Base-by-base conservation (phyloP, 2,113 vertebrate genomes). In the Guaruba guarouba region DNA sequence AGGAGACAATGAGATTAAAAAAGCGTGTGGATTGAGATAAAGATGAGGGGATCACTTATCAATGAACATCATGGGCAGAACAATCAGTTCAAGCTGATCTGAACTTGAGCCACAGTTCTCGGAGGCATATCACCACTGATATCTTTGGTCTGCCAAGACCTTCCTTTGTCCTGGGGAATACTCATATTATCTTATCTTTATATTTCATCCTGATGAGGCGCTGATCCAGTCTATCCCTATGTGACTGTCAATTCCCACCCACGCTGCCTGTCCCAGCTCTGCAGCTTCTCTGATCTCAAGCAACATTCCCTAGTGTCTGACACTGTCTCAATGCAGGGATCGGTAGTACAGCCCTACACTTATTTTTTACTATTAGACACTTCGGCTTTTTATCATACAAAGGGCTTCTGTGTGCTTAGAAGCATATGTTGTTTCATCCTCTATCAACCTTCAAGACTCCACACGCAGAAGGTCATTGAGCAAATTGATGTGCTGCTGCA, bases 341-440 rank as follows among this genome's bases (percentile, higher is more conserved):
- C 2, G 13, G 33, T 17, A 63, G 8, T 13, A 43, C 13, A 54
- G 19, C 39, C 17, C 27, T 43, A 37, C 28, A 15, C 5, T 41
- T 46, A 19, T 25, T 7, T 8, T 57, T 35, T 19, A 29, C 22
- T 44, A 28, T 13, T 44, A 28, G 19, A 49, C 8, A n/a, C 8
- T 29, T 82, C 1, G 2, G 28, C 6, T 3, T 62, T 54, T 55
- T 88, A 37, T 19, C 28, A 43, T 22, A n/a, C 35, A 55, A 57
- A 63, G 6, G 22, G 9, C 13, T 82, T 29, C 48, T 16, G 54
- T 73, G 33, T 28, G 33, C 29, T 55, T 24, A 73, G 66, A 52
- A 48, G 31, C 4, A 7, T 0, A 0, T 8, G 27, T 13, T n/a
- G n/a, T 41, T 39, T 31, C n/a, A 23, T 68, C 9, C 52, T 52